Base-by-base conservation (phyloP, 2,888 invertebrate species). In the Leptinotarsa peninsularis region DNA sequence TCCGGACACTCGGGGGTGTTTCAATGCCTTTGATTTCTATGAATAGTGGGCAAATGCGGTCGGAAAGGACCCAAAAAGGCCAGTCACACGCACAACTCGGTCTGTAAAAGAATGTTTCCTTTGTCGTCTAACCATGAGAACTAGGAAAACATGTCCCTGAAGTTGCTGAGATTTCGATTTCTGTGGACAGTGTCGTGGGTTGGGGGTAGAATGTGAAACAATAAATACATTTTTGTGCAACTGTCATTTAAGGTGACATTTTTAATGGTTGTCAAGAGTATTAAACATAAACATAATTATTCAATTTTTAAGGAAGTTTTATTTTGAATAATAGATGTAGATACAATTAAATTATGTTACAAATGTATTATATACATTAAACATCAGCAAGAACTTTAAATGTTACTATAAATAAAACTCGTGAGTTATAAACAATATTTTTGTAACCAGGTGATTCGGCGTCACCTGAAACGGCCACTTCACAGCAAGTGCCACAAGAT, bases 91-190 rank as follows among this genome's bases (percentile, higher is more conserved):
- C 79, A 80, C 80, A 71, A 75, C 72, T 73, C 71, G 75, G 75
- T 68, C 77, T 74, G 52, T 72, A 75, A 76, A 82, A 82, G 82
- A 83, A 83, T 82, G 81, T 76, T 73, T 76, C 83, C 76, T 82
- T 84, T 83, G 82, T 83, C 81, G 79, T 81, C 73, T 75, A 76
- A 74, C 79, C 80, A 83, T 84, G 83, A 82, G 83, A 84, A 84
- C 76, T 77, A 66, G 14, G 18, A 43, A 56, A 69, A 60, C 54
- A 63, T 56, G 68, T 50, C 54, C 49, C 18, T 18, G 66, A 23
- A 23, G 72, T 71, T 66, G 63, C 66, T 58, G 73, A 73, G 52
- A 18, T 23, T 17, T 68, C 43, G 52, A 50, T 63, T 23, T 60
- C 49, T 18, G 27, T 69, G 17, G 21, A 21, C 73, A 70, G 69